These are phyloP conservation scores for Cyprinus carpio DNA, from an alignment of 2,113 vertebrate species.

Conservation along the genomic window DNA sequence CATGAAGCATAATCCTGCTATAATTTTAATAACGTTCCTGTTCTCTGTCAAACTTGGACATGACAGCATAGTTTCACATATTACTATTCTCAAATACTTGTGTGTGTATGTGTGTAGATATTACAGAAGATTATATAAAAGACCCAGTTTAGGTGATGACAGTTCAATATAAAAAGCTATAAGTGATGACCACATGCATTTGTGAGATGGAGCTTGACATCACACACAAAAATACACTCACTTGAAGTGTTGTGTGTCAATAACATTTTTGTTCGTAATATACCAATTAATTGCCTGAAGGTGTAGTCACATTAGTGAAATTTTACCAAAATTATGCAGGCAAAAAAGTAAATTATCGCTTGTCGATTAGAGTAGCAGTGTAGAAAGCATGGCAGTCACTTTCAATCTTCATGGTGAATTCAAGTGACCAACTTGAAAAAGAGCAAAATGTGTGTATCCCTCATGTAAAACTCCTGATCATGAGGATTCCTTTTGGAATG, in stretches of 20 bases:
- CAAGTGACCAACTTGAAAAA: background rate
- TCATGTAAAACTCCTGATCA: background rate
- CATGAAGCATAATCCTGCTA: conserved; percentile 9
- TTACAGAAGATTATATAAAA: background rate
- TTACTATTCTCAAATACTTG: conserved; percentile 11
- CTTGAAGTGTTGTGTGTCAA: background rate
- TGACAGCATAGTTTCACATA: conserved; percentile 6
- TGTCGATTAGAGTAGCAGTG: background rate
- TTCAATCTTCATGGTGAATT: background rate
- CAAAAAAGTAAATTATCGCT: background rate
- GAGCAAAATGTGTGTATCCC: too few species aligned
- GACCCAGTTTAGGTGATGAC: background rate
- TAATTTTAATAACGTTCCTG: conserved; percentile 20
- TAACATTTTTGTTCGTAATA: background rate
- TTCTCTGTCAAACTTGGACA: background rate
- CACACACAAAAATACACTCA: conserved; percentile 11
- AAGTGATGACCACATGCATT: background rate
- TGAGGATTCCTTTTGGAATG: too few species aligned
- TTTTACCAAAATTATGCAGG: background rate
- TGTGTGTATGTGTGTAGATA: background rate
- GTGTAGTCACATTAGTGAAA: background rate
- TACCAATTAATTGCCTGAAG: background rate
- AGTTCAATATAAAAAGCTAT: background rate
- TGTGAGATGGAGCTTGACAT: background rate
- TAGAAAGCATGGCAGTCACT: background rate